phyloP scores from a whole-genome alignment of 2,113 vertebrate genomes.

The Vidua macroura region DNA sequence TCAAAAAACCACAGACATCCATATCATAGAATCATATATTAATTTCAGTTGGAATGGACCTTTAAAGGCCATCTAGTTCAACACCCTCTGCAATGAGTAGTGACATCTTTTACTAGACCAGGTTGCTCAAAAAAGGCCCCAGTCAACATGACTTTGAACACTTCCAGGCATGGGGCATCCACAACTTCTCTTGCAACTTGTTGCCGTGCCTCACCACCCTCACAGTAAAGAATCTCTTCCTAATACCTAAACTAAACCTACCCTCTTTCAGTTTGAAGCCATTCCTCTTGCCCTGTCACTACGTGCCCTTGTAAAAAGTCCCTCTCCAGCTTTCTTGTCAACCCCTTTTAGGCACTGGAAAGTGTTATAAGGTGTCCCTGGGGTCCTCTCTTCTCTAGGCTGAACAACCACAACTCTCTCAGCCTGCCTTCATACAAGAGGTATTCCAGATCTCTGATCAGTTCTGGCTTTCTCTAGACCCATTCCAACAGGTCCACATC shows the following conservation, averaged over 20 bases:
- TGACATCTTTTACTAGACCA: neutral
- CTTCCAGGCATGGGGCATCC: neutral
- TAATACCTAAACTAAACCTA: neutral
- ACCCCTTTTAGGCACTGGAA: neutral
- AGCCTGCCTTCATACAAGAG: neutral
- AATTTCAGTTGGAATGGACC: neutral
- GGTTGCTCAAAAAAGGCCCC: neutral
- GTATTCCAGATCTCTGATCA: neutral
- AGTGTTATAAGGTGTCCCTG: neutral
- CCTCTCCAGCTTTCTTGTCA: neutral
- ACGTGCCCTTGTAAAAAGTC: neutral
- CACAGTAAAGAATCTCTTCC: neutral
- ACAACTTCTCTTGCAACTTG: neutral
- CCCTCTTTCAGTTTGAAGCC: neutral
- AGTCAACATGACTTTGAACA: neutral
- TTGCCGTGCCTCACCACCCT: neutral
- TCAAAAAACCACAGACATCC: neutral
- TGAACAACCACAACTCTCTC: neutral
- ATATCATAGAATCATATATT: neutral
- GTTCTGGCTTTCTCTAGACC: neutral
- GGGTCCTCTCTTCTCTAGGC: neutral
- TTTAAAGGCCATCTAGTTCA: neutral
- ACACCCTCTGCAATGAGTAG: neutral
- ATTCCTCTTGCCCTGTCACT: neutral
- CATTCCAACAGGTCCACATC: neutral